phyloP scores from a whole-genome alignment of 2,888 invertebrate species.

The Catocala sponsa region DNA sequence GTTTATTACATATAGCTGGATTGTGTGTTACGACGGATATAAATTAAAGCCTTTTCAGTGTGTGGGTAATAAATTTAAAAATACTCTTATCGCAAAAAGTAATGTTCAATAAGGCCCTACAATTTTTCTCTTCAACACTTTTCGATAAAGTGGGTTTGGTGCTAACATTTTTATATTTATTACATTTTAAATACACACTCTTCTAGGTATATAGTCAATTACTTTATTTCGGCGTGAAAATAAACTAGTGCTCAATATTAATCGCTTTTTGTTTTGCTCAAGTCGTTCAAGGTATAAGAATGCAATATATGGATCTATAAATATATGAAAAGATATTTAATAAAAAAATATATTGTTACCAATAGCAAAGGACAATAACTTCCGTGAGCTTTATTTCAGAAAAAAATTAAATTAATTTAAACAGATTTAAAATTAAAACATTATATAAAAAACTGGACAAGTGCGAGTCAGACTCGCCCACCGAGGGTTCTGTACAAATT shows the following conservation, averaged over 20 bases:
- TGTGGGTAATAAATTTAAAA: conserved; percentile 41
- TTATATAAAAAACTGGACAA: no score
- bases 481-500: no score
- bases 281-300: not conserved
- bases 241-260: not conserved
- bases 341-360: no score
- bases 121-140: conserved; percentile 5
- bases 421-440: no score
- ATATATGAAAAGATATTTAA: no score
- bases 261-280: not conserved
- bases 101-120: conserved; percentile 26
- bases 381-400: no score
- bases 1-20: conserved; percentile 45
- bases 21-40: conserved; percentile 45
- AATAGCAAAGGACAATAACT: no score
- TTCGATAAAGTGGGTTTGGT: conserved; percentile 6
- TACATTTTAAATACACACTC: not conserved
- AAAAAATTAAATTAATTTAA: no score
- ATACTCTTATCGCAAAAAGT: conserved; percentile 40
- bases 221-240: not conserved
- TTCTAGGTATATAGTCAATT: no score
- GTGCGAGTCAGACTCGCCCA: no score
- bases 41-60: conserved; percentile 42
- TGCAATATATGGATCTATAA: no score
- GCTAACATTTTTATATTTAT: conserved; percentile 2